phyloP scores from a whole-genome alignment of 2,797 vertebrate genomes.

The Falco peregrinus region DNA sequence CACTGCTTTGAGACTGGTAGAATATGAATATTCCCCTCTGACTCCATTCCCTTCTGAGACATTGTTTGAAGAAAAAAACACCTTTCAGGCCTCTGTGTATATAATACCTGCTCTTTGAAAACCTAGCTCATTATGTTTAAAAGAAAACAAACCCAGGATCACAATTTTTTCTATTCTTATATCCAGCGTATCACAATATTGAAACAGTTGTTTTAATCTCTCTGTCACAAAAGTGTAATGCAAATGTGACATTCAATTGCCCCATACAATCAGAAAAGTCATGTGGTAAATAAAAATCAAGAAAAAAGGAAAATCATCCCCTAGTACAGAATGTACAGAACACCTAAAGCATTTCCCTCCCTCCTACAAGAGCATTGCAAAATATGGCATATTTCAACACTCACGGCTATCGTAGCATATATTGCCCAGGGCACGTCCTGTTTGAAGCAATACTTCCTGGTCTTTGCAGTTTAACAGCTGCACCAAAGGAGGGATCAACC shows the following conservation, averaged over 20 bases:
- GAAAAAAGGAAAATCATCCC: background rate
- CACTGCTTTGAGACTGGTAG: background rate
- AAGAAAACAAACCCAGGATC: background rate
- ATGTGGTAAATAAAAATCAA: background rate
- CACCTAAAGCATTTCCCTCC: background rate
- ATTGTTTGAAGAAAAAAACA: background rate
- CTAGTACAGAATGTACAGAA: background rate
- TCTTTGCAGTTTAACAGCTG: constrained; percentile 92
- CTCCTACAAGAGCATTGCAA: background rate
- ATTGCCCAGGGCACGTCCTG: constrained; percentile 96
- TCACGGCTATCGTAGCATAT: constrained; percentile 99
- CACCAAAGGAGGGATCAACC: constrained; percentile 92
- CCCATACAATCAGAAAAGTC: background rate
- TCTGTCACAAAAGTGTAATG: background rate
- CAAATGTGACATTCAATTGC: background rate
- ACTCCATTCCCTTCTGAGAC: background rate
- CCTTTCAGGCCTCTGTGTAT: background rate
- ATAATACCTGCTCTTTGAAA: background rate
- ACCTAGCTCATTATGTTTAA: background rate
- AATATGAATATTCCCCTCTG: background rate
- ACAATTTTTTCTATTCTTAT: background rate
- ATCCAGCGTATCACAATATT: background rate
- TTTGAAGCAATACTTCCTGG: constrained; percentile 96
- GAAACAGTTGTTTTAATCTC: background rate
- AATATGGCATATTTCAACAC: constrained; percentile 71